Conservation (phyloP, 2,113 vertebrate genomes). For the Plotosus lineatus region DNA sequence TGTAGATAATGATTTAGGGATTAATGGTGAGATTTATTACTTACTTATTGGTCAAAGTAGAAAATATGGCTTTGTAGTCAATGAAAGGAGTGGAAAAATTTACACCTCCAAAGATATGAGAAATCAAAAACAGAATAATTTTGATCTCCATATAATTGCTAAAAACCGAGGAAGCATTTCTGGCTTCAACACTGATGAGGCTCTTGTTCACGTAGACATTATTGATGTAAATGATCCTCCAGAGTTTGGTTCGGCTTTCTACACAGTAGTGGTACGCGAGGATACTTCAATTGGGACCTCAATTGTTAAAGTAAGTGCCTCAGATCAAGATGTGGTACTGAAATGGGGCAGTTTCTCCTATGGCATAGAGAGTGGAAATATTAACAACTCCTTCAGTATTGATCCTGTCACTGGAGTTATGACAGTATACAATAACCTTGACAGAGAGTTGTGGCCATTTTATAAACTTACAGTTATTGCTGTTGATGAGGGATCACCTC, state of each 20-base stretch:
- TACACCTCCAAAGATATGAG: constrained; percentile 64
- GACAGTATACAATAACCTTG: constrained; percentile 63
- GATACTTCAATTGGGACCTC: constrained; percentile 60
- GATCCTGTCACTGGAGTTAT: constrained; percentile 66
- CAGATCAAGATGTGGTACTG: constrained; percentile 65
- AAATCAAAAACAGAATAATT: constrained; percentile 58
- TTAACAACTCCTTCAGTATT: constrained; percentile 66
- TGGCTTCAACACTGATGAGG: constrained; percentile 68
- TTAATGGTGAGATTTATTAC: constrained; percentile 70
- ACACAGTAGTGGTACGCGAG: constrained; percentile 61
- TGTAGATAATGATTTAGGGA: constrained; percentile 67
- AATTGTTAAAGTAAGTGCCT: constrained; percentile 64
- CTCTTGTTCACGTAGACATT: constrained; percentile 65
- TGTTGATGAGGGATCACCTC: constrained; percentile 67
- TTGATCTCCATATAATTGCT: constrained; percentile 66
- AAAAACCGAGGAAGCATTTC: constrained; percentile 72
- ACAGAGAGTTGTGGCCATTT: constrained; percentile 69
- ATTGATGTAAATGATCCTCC: constrained; percentile 71
- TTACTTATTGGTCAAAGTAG: constrained; percentile 67
- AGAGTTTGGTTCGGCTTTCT: constrained; percentile 60
- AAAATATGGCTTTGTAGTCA: constrained; percentile 64
- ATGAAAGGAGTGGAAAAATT: constrained; percentile 65
- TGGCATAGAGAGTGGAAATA: constrained; percentile 67
- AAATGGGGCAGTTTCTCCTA: constrained; percentile 69
- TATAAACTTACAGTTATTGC: constrained; percentile 73